Base-by-base conservation (phyloP, 1,140 invertebrate species). In the Grapholita molesta region DNA sequence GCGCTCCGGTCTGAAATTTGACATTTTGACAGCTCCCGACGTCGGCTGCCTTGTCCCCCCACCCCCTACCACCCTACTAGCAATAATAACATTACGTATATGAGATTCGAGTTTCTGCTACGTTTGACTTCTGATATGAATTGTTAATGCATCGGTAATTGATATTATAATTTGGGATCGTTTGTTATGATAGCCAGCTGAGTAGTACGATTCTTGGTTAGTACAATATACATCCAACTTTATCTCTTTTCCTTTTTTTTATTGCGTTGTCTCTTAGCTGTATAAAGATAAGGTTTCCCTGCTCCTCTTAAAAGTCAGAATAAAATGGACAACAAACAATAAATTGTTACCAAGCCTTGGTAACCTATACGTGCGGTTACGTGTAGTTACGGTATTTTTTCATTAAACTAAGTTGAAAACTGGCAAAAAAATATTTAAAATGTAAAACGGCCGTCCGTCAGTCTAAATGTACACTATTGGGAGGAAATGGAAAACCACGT, bases 11-110 rank as follows among this genome's bases (percentile, higher is more conserved):
- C 88, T 88, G 88, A 92, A 92, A 92, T 92, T 92, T 92, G 91
- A 92, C 91, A 88, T 92, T 92, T 92, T 92, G 91, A 92, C 91
- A 92, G 91, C 83, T 86, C 86, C 88, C 88, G 87, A 86, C 88
- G 89, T 80, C 82, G 81, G 78, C 78, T 86, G 91, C 86, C 81
- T 83, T 82, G 76, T 78, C 80, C 76, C 83, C 55, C 73, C 76
- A 68, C 74, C 74, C 69, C 77, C 73, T 76, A 77, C 73, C 75
- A 69, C 70, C 74, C 72, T 73, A 48, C 69, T 72, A 75, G 71
- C 79, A 77, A 77, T 79, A 76, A 79, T 78, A 78, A 76, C 74
- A 76, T 80, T 75, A 76, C 80, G 75, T 79, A 80, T 75, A 76
- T 79, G 79, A 81, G 79, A 82, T 81, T 84, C 82, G 80, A 82